A percentile compares a stretch with the other conserved stretches of the same genome.
These are phyloP conservation scores for Ariolimax columbianus DNA, from an alignment of 2,888 invertebrate species.

Conservation along the genomic window DNA sequence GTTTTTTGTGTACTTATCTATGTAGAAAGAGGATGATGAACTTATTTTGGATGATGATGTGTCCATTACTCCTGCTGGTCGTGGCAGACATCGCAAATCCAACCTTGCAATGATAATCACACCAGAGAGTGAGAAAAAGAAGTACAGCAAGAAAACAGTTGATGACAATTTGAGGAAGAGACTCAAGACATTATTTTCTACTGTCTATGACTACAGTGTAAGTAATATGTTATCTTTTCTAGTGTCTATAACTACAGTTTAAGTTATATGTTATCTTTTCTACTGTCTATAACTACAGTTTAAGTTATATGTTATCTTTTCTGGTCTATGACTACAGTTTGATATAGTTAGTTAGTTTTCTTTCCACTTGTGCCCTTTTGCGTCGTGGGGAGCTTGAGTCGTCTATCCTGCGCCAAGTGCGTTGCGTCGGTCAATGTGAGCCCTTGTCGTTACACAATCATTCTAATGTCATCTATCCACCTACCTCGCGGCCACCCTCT, in stretches of 20 bases:
- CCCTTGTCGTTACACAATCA: no score
- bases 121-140: conserved; percentile 72
- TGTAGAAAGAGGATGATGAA: conserved; percentile 53
- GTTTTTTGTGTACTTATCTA: neutral
- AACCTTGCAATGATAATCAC: conserved; percentile 38
- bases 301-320: conserved; percentile 84
- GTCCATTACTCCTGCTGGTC: conserved; percentile 52
- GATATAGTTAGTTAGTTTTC: no score
- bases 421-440: no score
- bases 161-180: conserved; percentile 82
- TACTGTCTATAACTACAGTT: conserved; percentile 78
- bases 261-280: conserved; percentile 84
- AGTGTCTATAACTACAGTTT: conserved; percentile 79
- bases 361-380: no score
- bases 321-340: conserved; percentile 79
- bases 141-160: conserved; percentile 60
- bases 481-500: no score
- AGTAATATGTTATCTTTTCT: conserved; percentile 84
- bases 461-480: no score
- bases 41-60: conserved; percentile 58
- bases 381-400: no score
- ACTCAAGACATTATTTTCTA: conserved; percentile 87
- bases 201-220: conserved; percentile 79
- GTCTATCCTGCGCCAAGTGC: no score
- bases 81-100: conserved; percentile 51